Conservation (phyloP, 1,140 invertebrate genomes). For the Latrodectus geometricus region DNA sequence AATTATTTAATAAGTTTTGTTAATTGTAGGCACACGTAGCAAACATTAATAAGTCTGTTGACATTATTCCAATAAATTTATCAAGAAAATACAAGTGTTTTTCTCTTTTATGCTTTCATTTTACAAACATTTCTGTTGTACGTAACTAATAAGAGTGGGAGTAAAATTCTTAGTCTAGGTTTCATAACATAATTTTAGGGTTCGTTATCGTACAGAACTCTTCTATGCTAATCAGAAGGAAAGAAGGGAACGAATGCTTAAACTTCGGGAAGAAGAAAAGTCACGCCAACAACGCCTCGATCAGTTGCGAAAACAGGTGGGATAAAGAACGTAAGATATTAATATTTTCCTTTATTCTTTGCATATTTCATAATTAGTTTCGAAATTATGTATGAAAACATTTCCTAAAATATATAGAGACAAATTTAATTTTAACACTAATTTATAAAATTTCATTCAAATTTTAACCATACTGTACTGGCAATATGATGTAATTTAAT, state of each 20-base stretch:
- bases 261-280: conserved; percentile 56
- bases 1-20: too few relatives aligned
- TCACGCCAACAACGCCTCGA: conserved; percentile 46
- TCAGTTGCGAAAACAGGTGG: conserved; percentile 62
- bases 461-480: too few relatives aligned
- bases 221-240: conserved; percentile 61
- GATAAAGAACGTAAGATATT: conserved; percentile 62
- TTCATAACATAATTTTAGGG: conserved; percentile 58
- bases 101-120: neutral
- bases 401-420: too few relatives aligned
- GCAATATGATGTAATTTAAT: too few relatives aligned
- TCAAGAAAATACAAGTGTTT: too few relatives aligned
- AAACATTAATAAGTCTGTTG: too few relatives aligned
- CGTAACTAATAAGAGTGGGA: neutral
- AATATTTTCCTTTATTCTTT: conserved; percentile 20
- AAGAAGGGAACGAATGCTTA: conserved; percentile 57
- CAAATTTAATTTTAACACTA: too few relatives aligned
- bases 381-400: too few relatives aligned
- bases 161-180: conserved; percentile 45
- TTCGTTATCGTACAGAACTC: conserved; percentile 60
- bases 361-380: neutral
- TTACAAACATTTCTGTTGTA: neutral
- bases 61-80: too few relatives aligned
- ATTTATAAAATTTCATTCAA: too few relatives aligned
- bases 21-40: too few relatives aligned